Conservation (phyloP, 1,140 invertebrate genomes). For the Leptoteleia sp. region DNA sequence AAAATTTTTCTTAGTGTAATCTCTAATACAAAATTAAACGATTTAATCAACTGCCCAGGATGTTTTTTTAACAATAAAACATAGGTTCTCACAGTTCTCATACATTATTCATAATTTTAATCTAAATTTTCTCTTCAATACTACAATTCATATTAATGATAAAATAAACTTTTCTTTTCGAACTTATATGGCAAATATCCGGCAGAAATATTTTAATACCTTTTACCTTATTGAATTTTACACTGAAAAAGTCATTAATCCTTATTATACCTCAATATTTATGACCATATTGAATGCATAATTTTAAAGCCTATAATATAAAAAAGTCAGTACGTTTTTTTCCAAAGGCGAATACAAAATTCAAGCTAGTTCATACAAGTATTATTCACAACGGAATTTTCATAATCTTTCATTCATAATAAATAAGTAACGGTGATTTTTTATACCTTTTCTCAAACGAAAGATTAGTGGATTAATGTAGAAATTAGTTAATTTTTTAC, state of each 20-base stretch:
- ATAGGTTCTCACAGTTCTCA: conserved; percentile 10
- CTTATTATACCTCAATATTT: conserved; percentile 7
- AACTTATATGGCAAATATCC: conserved; percentile 17
- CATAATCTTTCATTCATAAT: conserved; percentile 37
- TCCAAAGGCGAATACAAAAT: conserved; percentile 7
- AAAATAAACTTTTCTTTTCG: conserved; percentile 37
- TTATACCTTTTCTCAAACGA: conserved; percentile 16
- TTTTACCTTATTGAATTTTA: conserved; percentile 27
- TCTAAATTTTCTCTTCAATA: conserved; percentile 37
- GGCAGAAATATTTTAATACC: conserved; percentile 19
- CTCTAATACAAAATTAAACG: no score
- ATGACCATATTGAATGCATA: conserved; percentile 21
- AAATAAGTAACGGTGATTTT: conserved; percentile 37
- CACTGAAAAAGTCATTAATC: conserved; percentile 15
- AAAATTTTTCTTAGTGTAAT: no score
- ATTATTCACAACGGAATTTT: conserved; percentile 28
- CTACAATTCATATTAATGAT: conserved; percentile 26
- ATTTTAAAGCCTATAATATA: conserved; percentile 25
- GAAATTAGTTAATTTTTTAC: not conserved
- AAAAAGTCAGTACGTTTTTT: conserved; percentile 17
- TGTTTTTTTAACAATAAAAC: no score
- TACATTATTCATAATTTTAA: conserved; percentile 14
- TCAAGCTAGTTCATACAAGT: conserved; percentile 10
- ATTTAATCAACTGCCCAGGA: no score
- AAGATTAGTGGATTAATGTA: conserved; percentile 7